phyloP scores from a whole-genome alignment of 2,113 vertebrate species.

The Festucalex cinctus region DNA sequence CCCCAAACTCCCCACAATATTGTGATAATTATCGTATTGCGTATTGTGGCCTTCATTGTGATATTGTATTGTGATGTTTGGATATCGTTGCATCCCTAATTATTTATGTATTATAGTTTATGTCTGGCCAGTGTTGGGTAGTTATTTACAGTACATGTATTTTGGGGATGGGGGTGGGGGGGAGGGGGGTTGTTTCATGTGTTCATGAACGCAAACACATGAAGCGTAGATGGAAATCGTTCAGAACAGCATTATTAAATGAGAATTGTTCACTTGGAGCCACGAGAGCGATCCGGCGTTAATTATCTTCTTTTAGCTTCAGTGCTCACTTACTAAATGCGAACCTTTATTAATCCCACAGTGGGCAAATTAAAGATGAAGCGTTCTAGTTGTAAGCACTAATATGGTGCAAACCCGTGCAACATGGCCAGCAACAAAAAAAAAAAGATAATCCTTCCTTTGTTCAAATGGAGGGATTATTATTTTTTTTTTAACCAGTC shows the following conservation, averaged over 20 bases:
- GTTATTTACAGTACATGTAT: no score
- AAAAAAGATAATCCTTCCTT: neutral
- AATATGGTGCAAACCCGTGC: neutral
- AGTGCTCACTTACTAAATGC: neutral
- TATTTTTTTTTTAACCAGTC: neutral
- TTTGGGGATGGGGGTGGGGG: no score
- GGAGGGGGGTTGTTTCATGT: no score
- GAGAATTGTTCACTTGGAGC: neutral
- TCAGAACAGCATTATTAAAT: neutral
- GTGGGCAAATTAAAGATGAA: slow-evolving; percentile 1
- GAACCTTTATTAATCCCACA: neutral
- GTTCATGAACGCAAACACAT: neutral
- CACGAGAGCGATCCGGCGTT: neutral
- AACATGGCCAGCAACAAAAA: neutral
- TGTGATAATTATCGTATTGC: no score
- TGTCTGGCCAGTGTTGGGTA: no score
- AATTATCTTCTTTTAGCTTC: neutral
- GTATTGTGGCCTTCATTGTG: no score
- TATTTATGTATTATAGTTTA: no score
- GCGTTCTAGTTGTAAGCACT: neutral
- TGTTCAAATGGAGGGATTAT: no score
- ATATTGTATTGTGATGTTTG: no score
- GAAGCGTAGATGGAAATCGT: neutral
- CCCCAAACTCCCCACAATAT: no score
- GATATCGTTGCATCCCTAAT: no score